phyloP scores from a whole-genome alignment of 2,797 vertebrate genomes.

The Danio jaintianensis region DNA sequence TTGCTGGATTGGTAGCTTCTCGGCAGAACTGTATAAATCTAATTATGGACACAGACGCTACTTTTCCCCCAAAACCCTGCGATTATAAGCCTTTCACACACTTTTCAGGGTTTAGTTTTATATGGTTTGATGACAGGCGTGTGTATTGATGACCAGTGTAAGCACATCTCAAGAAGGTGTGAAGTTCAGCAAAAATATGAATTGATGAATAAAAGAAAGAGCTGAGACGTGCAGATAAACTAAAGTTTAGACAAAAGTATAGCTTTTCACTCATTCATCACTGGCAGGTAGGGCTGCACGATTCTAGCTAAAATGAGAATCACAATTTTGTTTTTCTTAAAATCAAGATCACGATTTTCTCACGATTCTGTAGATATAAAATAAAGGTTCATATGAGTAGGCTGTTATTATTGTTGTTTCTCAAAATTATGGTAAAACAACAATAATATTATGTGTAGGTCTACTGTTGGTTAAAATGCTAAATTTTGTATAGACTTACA shows the following conservation, averaged over 20 bases:
- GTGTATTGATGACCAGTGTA: slow-evolving; percentile 5
- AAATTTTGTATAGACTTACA: too few relatives aligned
- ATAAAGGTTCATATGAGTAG: too few relatives aligned
- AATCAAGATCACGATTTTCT: too few relatives aligned
- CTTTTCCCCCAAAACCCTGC: slow-evolving; percentile 1
- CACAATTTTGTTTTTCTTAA: too few relatives aligned
- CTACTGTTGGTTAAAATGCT: too few relatives aligned
- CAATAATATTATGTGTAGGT: too few relatives aligned
- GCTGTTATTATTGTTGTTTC: too few relatives aligned
- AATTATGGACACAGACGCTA: background rate
- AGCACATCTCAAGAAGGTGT: background rate
- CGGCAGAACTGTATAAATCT: slow-evolving; percentile 29
- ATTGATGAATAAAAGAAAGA: slow-evolving; percentile 1
- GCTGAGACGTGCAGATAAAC: background rate
- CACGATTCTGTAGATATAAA: too few relatives aligned
- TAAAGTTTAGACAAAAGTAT: background rate
- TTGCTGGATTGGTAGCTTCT: slow-evolving; percentile 13
- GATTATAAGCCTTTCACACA: slow-evolving; percentile 4
- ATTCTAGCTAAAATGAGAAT: too few relatives aligned
- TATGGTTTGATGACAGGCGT: slow-evolving; percentile 6
- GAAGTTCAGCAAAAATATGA: slow-evolving; percentile 26
- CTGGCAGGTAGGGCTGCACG: too few relatives aligned
- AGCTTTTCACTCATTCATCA: background rate
- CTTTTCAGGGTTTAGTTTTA: background rate
- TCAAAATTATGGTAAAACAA: too few relatives aligned